A percentile compares a stretch with the other conserved stretches of the same genome.
phyloP scores from a whole-genome alignment of 2,113 vertebrate species.

The Bufo gargarizans region DNA sequence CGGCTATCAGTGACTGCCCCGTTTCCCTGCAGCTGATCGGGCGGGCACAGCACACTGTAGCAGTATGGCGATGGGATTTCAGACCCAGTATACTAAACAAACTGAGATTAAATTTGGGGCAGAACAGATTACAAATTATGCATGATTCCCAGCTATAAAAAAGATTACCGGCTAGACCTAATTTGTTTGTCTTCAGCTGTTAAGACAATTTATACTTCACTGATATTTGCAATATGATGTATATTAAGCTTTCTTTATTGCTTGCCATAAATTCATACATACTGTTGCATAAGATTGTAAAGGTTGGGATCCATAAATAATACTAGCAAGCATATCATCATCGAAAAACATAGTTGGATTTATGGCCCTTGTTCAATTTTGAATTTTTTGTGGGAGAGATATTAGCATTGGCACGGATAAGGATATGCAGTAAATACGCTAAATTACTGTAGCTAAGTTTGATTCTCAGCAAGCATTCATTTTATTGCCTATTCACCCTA shows the following conservation, averaged over 20 bases:
- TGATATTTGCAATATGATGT: background rate
- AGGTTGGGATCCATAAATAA: slow-evolving; percentile 8
- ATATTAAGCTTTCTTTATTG: background rate
- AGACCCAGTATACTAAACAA: background rate
- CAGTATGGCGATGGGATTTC: no score
- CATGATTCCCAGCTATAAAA: background rate
- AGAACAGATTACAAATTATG: background rate
- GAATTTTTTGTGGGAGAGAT: slow-evolving; percentile 1
- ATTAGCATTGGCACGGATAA: slow-evolving; percentile 35
- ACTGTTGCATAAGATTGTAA: background rate
- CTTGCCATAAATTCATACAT: slow-evolving; percentile 2
- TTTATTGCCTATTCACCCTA: slow-evolving; percentile 39
- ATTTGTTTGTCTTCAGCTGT: background rate
- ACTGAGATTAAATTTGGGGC: background rate
- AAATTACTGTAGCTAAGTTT: slow-evolving; percentile 21
- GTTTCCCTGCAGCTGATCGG: no score
- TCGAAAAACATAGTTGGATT: background rate
- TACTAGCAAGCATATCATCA: background rate
- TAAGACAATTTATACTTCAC: background rate
- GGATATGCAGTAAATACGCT: slow-evolving; percentile 28
- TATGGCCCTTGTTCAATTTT: slow-evolving; percentile 20
- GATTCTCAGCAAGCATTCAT: slow-evolving; percentile 24
- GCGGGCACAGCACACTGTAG: no score
- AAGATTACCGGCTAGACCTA: background rate
- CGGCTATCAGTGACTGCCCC: no score